These are phyloP conservation scores for Thalassoma bifasciatum DNA, from an alignment of 2,113 vertebrate species.

Conservation along the genomic window DNA sequence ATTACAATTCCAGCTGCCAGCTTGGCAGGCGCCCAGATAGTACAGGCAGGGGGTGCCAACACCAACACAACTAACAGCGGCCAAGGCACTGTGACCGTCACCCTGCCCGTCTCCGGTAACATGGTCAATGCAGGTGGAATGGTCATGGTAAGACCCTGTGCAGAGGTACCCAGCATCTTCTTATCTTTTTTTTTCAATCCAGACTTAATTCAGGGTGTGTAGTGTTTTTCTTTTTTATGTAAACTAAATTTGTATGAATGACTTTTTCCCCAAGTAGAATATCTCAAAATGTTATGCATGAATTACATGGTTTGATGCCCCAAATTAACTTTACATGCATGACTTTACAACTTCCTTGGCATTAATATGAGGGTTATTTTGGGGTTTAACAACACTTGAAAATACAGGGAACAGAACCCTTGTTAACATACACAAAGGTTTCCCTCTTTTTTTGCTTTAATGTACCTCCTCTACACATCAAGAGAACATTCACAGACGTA, in stretches of 20 bases:
- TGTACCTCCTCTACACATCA: background rate
- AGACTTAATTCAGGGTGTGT: constrained; percentile 34
- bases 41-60: constrained; percentile 92
- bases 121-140: constrained; percentile 98
- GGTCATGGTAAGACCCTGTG: constrained; percentile 93
- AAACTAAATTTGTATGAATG: background rate
- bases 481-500: background rate
- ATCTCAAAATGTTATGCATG: no score
- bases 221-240: constrained; percentile 2
- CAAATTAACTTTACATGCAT: background rate
- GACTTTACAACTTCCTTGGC: background rate
- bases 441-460: no score
- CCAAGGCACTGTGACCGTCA: constrained; percentile 98
- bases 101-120: constrained; percentile 95
- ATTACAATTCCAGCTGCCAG: constrained; percentile 98
- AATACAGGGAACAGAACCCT: background rate
- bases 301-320: background rate
- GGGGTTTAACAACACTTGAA: background rate
- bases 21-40: constrained; percentile 96
- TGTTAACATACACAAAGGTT: no score
- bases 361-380: background rate
- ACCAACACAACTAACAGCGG: constrained; percentile 96
- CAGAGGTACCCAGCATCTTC: constrained; percentile 75
- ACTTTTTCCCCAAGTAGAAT: background rate
- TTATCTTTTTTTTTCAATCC: constrained; percentile 17